Evolutionary conservation across 64 coral and sea anemone genomes (phyloP).

Genomic region (Pachyseris speciosa): DNA sequence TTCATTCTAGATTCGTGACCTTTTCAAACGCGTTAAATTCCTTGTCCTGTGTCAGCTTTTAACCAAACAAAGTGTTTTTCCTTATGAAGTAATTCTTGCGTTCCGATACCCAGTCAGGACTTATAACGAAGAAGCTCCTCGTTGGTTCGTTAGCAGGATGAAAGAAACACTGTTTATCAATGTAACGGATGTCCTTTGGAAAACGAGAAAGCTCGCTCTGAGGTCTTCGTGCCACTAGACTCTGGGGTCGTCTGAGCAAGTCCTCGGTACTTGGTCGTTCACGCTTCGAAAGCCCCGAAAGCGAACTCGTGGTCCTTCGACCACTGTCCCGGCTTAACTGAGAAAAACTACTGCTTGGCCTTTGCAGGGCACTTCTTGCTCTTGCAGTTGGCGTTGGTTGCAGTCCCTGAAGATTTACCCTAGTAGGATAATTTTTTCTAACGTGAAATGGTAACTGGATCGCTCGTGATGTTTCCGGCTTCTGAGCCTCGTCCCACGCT

Average conservation of each 20-base stretch:
- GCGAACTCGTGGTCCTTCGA: conserved; percentile 7
- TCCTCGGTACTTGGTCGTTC: conserved; percentile 64
- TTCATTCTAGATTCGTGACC: background rate
- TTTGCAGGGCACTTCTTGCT: conserved; percentile 63
- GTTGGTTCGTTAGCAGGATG: conserved; percentile 66
- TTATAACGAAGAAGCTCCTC: conserved; percentile 82
- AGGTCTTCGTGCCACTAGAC: conserved; percentile 71
- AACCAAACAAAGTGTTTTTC: conserved; percentile 92
- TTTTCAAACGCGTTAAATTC: background rate
- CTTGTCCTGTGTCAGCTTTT: background rate
- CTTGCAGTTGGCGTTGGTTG: conserved; percentile 53
- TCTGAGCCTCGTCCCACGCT: conserved; percentile 65
- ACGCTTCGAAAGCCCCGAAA: background rate
- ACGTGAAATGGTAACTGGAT: conserved; percentile 62
- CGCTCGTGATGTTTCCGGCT: conserved; percentile 63
- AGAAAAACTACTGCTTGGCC: conserved; percentile 12
- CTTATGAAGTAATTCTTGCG: conserved; percentile 49
- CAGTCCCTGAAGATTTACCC: conserved; percentile 81
- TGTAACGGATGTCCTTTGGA: conserved; percentile 85
- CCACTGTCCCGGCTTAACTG: background rate
- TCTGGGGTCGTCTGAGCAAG: conserved; percentile 50
- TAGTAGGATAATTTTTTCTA: conserved; percentile 9
- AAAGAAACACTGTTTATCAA: conserved; percentile 92
- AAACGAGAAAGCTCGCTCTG: conserved; percentile 88
- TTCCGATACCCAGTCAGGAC: conserved; percentile 93